These are phyloP conservation scores for Albula glossodonta DNA, from an alignment of 2,113 vertebrate genomes.

Conservation along the genomic window DNA sequence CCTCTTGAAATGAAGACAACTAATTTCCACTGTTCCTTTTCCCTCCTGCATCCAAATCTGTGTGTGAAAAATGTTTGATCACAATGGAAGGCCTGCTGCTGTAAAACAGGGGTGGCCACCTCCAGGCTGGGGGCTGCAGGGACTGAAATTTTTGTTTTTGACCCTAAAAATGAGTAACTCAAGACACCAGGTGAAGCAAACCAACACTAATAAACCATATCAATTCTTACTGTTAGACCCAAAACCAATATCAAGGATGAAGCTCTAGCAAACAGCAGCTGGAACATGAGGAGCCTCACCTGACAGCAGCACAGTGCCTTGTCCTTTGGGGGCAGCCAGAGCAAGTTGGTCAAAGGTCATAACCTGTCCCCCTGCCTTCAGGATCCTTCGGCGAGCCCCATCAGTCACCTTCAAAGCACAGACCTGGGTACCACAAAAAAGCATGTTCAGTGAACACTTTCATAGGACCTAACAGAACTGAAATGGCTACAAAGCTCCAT, in stretches of 20 bases:
- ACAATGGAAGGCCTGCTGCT: background rate
- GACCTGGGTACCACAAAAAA: slow-evolving; percentile 62
- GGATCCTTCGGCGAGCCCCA: slow-evolving; percentile 80
- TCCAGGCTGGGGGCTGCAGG: too few relatives aligned
- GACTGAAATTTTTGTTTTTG: too few relatives aligned
- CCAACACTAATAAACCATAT: too few relatives aligned
- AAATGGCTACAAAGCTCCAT: background rate
- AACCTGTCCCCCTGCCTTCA: slow-evolving; percentile 84
- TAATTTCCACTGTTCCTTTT: background rate
- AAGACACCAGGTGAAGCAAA: too few relatives aligned
- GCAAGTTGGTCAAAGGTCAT: slow-evolving; percentile 92
- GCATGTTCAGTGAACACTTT: background rate
- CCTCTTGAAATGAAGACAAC: background rate
- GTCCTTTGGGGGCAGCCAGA: slow-evolving; percentile 83
- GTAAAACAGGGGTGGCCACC: background rate
- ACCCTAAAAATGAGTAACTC: too few relatives aligned
- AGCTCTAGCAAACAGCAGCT: background rate
- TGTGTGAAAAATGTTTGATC: background rate
- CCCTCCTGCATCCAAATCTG: background rate
- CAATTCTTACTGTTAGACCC: background rate
- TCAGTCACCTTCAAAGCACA: slow-evolving; percentile 80
- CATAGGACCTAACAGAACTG: background rate
- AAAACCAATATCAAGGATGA: background rate
- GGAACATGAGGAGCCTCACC: slow-evolving; percentile 61
- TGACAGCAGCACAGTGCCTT: slow-evolving; percentile 84